A percentile compares a stretch with the other conserved stretches of the same genome.
phyloP scores from a whole-genome alignment of 2,888 invertebrate species.

The Uloborus plumipes region DNA sequence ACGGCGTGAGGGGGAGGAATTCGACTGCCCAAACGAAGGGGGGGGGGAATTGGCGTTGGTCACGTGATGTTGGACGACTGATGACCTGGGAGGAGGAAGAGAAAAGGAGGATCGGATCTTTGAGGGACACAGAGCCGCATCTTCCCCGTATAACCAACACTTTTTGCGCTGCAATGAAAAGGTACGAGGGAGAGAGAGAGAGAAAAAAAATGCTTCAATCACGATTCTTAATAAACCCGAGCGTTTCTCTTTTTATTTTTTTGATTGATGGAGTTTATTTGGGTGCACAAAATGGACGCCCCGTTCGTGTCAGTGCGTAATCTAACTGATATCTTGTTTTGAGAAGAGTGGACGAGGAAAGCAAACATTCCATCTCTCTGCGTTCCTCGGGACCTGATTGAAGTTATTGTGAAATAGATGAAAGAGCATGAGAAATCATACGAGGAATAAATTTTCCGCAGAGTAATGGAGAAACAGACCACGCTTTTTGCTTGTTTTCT shows the following conservation, averaged over 20 bases:
- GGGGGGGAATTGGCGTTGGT: constrained; percentile 29
- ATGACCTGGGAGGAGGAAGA: constrained; percentile 45
- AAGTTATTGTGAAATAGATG: too few relatives aligned
- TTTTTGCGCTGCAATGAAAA: constrained; percentile 17
- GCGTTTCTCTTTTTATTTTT: constrained; percentile 11
- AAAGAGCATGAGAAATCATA: too few relatives aligned
- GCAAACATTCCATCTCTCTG: background rate
- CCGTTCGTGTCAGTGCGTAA: constrained; percentile 46
- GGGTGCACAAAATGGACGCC: constrained; percentile 54
- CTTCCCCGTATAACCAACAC: constrained; percentile 53
- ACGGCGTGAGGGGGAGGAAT: background rate
- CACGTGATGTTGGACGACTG: constrained; percentile 56
- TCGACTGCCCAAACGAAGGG: constrained; percentile 38
- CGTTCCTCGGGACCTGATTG: too few relatives aligned
- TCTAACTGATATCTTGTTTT: constrained; percentile 42
- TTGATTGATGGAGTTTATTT: constrained; percentile 55
- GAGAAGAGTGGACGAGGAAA: background rate
- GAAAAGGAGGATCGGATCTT: constrained; percentile 40
- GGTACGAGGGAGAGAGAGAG: constrained; percentile 45
- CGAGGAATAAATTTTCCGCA: too few relatives aligned
- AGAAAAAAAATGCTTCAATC: constrained; percentile 45
- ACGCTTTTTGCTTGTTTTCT: too few relatives aligned
- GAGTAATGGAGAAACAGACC: too few relatives aligned
- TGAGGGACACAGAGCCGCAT: constrained; percentile 38
- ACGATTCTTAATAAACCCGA: constrained; percentile 60